Percentiles rank a stretch among this genome's conserved stretches.
Evolutionary conservation across 2,888 invertebrate genomes (phyloP).

Genomic region (Mycalesis mineus): DNA sequence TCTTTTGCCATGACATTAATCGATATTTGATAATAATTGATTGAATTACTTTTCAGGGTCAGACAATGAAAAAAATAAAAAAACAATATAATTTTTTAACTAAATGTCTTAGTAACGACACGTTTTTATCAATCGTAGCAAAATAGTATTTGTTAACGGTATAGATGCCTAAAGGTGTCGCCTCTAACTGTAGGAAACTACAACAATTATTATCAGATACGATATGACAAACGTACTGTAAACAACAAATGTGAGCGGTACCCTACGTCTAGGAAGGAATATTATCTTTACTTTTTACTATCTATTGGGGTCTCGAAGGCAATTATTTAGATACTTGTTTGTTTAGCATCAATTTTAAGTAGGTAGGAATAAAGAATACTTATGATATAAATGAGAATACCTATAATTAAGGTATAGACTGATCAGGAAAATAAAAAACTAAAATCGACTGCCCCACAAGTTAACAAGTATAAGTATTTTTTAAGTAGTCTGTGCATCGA

Average conservation of each 20-base stretch:
- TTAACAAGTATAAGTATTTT: too few species aligned
- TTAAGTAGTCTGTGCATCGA: too few species aligned
- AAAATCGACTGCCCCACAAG: too few species aligned
- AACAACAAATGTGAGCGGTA: constrained; percentile 37
- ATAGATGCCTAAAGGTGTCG: constrained; percentile 34
- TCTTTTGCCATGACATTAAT: constrained; percentile 53
- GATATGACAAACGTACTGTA: constrained; percentile 45
- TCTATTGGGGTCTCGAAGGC: constrained; percentile 31
- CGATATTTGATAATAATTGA: constrained; percentile 42
- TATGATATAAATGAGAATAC: too few species aligned
- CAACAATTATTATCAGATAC: constrained; percentile 49
- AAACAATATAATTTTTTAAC: constrained; percentile 17
- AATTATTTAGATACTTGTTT: constrained; percentile 28
- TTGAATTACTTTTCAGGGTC: constrained; percentile 27
- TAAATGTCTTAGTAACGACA: background rate
- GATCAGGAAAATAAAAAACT: too few species aligned
- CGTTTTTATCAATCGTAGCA: constrained; percentile 29
- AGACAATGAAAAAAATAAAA: constrained; percentile 8
- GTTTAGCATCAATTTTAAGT: background rate
- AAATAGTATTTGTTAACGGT: constrained; percentile 39
- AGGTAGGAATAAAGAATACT: background rate
- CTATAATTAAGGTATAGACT: too few species aligned
- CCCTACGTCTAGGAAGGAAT: constrained; percentile 36
- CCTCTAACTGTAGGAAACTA: constrained; percentile 42
- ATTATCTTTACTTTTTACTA: constrained; percentile 39